These are phyloP conservation scores for Dendrolimus kikuchii DNA, from an alignment of 1,140 invertebrate genomes.

Conservation along the genomic window DNA sequence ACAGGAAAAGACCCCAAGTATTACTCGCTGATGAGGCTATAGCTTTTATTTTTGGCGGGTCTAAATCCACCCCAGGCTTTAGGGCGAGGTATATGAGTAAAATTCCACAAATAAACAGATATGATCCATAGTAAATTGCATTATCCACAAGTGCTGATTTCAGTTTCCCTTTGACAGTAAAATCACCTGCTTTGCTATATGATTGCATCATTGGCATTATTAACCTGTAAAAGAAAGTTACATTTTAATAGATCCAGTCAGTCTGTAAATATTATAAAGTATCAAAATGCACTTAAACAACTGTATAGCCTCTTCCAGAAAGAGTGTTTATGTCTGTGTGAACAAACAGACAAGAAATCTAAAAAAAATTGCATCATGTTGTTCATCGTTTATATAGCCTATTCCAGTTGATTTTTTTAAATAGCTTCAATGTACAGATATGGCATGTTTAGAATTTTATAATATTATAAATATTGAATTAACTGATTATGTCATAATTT, in stretches of 20 bases:
- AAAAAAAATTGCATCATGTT: too few species aligned
- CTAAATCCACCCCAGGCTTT: conserved; percentile 90
- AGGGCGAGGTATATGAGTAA: conserved; percentile 96
- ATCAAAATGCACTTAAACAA: too few species aligned
- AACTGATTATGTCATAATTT: too few species aligned
- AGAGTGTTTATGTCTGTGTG: too few species aligned
- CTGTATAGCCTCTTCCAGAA: too few species aligned
- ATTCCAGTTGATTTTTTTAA: too few species aligned
- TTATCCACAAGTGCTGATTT: conserved; percentile 97
- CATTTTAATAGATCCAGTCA: conserved; percentile 3
- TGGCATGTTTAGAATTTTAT: too few species aligned
- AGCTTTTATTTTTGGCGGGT: conserved; percentile 95
- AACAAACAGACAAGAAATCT: too few species aligned
- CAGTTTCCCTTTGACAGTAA: conserved; percentile 94
- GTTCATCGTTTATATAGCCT: too few species aligned
- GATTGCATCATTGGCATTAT: conserved; percentile 99
- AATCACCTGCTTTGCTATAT: conserved; percentile 98
- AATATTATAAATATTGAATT: too few species aligned
- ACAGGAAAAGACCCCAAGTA: conserved; percentile 98
- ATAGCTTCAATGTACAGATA: too few species aligned
- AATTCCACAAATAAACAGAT: conserved; percentile 95
- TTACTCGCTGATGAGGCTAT: conserved; percentile 99
- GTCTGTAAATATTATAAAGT: too few species aligned
- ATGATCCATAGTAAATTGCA: conserved; percentile 98
- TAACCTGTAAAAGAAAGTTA: conserved; percentile 76